phyloP scores from a whole-genome alignment of 2,797 vertebrate genomes.

The Jordanella pulchra region DNA sequence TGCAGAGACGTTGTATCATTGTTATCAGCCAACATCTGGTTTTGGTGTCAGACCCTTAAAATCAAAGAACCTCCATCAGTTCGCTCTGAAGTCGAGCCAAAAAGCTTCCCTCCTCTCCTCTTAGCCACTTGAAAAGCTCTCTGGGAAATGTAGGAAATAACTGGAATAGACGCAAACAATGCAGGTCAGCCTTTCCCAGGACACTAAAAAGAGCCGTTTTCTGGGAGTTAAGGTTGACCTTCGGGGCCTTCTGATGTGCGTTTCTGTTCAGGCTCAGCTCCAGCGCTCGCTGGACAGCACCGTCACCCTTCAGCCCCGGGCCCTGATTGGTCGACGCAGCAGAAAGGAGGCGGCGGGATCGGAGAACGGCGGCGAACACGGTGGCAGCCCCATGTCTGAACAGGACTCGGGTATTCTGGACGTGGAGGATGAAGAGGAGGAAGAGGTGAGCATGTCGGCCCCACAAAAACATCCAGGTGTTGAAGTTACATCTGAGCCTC shows the following conservation, averaged over 20 bases:
- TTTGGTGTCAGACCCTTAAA: conserved; percentile 44
- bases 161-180: conserved; percentile 24
- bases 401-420: conserved; percentile 93
- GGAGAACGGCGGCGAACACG: conserved; percentile 81
- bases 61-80: conserved; percentile 39
- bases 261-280: conserved; percentile 85
- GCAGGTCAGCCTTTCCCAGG: not conserved
- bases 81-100: conserved; percentile 52
- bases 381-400: conserved; percentile 85
- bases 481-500: not conserved
- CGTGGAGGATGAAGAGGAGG: conserved; percentile 90
- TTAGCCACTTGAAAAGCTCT: conserved; percentile 21
- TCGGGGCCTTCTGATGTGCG: not conserved
- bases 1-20: not conserved
- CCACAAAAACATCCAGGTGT: not conserved
- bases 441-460: conserved; percentile 77
- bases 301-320: conserved; percentile 82
- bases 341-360: conserved; percentile 78
- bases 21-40: conserved; percentile 50
- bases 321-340: conserved; percentile 77
- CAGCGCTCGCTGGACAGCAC: conserved; percentile 89
- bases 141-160: conserved; percentile 47
- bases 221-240: not conserved
- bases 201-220: not conserved
- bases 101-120: conserved; percentile 11